phyloP scores from a whole-genome alignment of 2,888 invertebrate species.

The Pinctada fucata region DNA sequence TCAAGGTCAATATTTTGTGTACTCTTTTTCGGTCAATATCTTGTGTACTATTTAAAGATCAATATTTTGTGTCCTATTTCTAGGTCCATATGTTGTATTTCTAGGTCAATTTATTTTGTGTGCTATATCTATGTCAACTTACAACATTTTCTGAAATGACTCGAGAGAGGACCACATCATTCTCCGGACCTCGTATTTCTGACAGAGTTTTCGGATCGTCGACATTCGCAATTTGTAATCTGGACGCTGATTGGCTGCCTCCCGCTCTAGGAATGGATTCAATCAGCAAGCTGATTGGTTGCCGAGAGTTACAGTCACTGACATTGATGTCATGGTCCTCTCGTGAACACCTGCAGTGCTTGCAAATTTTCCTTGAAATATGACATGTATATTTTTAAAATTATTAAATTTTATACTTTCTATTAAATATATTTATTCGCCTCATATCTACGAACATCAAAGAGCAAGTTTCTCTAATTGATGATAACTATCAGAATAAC shows the following conservation, averaged over 20 bases:
- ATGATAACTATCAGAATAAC: no score
- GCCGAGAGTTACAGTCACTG: constrained; percentile 54
- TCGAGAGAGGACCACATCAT: constrained; percentile 65
- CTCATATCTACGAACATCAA: no score
- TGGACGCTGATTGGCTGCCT: constrained; percentile 38
- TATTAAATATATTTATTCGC: no score
- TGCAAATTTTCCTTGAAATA: constrained; percentile 64
- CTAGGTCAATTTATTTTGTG: no score
- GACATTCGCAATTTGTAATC: constrained; percentile 56
- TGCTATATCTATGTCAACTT: constrained; percentile 29
- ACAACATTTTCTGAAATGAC: constrained; percentile 68
- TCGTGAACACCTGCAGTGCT: constrained; percentile 67
- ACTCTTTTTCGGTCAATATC: no score
- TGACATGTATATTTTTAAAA: background rate
- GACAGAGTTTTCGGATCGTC: constrained; percentile 62
- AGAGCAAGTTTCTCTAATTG: no score
- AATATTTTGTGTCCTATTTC: no score
- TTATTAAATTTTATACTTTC: no score
- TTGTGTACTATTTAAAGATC: no score
- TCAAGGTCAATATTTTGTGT: no score
- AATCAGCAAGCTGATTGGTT: constrained; percentile 60
- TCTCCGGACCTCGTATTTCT: constrained; percentile 62
- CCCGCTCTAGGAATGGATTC: constrained; percentile 46
- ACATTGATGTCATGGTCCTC: constrained; percentile 68
- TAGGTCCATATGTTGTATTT: no score